Conservation (phyloP, 2,888 invertebrate species). For the Raillietiella orientalis region DNA sequence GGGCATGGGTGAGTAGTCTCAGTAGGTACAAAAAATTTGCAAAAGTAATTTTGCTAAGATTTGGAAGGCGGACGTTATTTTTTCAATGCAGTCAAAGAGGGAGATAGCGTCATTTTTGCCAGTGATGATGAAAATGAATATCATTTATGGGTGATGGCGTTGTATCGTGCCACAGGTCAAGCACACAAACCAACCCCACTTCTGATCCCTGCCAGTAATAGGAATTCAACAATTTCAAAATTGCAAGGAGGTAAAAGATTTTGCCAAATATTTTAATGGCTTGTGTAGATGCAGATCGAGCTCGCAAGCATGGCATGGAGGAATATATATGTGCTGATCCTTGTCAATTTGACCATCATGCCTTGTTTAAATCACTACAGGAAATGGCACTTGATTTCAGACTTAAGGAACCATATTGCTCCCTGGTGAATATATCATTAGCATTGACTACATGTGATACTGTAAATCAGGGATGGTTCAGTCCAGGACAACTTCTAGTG, state of each 20-base stretch:
- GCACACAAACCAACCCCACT: constrained; percentile 95
- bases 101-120: constrained; percentile 82
- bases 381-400: constrained; percentile 76
- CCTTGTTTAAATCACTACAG: constrained; percentile 66
- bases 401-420: constrained; percentile 89
- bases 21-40: constrained; percentile 5
- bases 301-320: constrained; percentile 95
- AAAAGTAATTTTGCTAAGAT: constrained; percentile 19
- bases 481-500: constrained; percentile 94
- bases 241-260: constrained; percentile 45
- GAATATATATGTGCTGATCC: constrained; percentile 98
- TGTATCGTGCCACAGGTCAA: constrained; percentile 98
- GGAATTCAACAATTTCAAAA: constrained; percentile 53
- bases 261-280: constrained; percentile 3
- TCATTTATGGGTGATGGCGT: constrained; percentile 95
- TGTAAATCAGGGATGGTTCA: constrained; percentile 92
- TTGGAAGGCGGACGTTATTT: constrained; percentile 74
- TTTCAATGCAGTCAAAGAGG: constrained; percentile 94
- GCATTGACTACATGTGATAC: not conserved
- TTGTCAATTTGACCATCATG: constrained; percentile 80
- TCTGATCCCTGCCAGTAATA: constrained; percentile 35
- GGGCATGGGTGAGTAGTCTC: constrained; percentile 37
- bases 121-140: constrained; percentile 93
- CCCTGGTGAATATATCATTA: constrained; percentile 29
- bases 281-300: constrained; percentile 54